Percentiles rank a stretch among this genome's conserved stretches.
Evolutionary conservation across 2,113 vertebrate species (phyloP).

Genomic region (Montifringilla adamsi): DNA sequence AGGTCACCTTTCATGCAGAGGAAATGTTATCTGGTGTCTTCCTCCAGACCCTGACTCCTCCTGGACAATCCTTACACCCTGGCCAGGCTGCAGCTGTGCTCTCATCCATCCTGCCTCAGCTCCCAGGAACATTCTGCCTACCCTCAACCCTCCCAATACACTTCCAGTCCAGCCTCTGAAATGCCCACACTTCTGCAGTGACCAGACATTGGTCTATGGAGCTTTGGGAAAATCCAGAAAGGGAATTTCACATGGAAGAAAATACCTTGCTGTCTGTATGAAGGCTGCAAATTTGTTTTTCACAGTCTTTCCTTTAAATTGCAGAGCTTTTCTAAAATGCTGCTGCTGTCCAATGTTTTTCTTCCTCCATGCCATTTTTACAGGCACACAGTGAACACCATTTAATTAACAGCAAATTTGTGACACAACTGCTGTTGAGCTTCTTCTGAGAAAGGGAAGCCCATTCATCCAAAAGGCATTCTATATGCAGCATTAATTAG

Average conservation of each 20-base stretch:
- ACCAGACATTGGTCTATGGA: not conserved
- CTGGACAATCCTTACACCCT: not conserved
- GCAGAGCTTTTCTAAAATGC: slow-evolving; percentile 23
- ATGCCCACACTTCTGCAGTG: not conserved
- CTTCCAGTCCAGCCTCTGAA: not conserved
- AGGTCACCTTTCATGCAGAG: not conserved
- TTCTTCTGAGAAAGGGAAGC: slow-evolving; percentile 61
- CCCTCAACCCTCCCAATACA: not conserved
- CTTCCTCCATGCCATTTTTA: slow-evolving; percentile 15
- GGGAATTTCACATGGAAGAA: not conserved
- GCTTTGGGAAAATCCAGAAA: not conserved
- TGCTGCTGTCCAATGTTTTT: not conserved
- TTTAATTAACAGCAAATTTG: slow-evolving; percentile 69
- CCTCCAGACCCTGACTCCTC: not conserved
- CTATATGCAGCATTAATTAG: slow-evolving; percentile 75
- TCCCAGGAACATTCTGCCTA: not conserved
- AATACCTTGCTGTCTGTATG: not conserved
- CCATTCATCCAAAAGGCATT: slow-evolving; percentile 67
- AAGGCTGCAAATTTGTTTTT: not conserved
- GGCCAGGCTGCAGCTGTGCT: not conserved
- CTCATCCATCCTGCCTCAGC: not conserved
- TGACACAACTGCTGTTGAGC: slow-evolving; percentile 46
- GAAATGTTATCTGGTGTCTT: not conserved
- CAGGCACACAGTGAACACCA: slow-evolving; percentile 52
- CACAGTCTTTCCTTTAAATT: slow-evolving; percentile 17